Conservation (phyloP, 2,113 vertebrate genomes). For the Pandion haliaetus region DNA sequence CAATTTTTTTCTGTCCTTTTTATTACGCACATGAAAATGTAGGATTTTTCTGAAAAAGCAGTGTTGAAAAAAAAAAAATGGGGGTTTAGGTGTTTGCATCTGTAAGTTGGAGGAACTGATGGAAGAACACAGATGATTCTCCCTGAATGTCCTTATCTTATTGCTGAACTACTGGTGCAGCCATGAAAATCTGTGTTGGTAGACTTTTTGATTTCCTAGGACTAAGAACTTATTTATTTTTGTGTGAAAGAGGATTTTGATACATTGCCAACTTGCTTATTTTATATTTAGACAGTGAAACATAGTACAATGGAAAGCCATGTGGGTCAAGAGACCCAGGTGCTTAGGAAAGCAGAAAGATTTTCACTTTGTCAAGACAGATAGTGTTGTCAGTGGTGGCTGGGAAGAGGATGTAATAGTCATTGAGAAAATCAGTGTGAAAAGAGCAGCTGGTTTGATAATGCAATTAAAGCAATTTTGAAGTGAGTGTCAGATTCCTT, state of each 20-base stretch:
- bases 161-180: neutral
- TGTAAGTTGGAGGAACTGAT: neutral
- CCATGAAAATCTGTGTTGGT: neutral
- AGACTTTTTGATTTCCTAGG: neutral
- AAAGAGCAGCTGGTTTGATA: neutral
- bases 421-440: neutral
- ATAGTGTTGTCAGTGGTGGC: neutral
- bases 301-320: neutral
- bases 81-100: fast-evolving
- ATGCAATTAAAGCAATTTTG: neutral
- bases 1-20: neutral
- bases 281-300: neutral
- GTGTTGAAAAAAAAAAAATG: neutral
- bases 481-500: neutral
- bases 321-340: neutral
- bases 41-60: neutral
- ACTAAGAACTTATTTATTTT: neutral
- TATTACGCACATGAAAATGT: neutral
- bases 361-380: neutral
- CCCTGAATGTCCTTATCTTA: neutral
- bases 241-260: neutral
- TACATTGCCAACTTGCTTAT: neutral
- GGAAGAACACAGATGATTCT: neutral
- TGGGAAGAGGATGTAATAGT: neutral
- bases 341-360: neutral